Base-by-base conservation (phyloP, 2,113 vertebrate genomes). In the Cyprinodon brontotheroides region DNA sequence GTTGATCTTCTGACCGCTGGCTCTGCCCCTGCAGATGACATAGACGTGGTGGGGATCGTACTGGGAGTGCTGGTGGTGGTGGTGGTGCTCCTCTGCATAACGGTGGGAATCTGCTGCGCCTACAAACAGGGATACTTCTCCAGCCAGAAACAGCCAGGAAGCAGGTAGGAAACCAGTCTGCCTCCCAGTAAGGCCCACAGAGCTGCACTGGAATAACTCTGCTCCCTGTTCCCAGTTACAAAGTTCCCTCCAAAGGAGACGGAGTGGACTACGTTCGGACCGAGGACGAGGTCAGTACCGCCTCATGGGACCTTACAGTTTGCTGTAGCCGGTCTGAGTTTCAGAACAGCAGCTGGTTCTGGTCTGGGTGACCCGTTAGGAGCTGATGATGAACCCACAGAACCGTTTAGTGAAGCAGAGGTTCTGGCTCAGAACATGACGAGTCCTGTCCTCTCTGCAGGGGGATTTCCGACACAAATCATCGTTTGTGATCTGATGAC, bases 401-500 rank as follows among this genome's bases (percentile, higher is more conserved):
- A 29, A 29, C 29, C 29, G 29, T 29, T 29, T 29, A 29, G 29
- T 29, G 29, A 29, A 29, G 29, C 29, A 29, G 29, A 29, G 29
- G 29, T 29, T 29, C 29, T 29, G 29, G 29, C 29, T 29, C 29
- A 29, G 29, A 29, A 29, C 29, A 29, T 29, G 29, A 29, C 29
- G 1, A 29, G 29, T 29, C 29, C 29, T 15, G 0, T 50, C 11
- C 41, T 75, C 36, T 29, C 92, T 92, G 59, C 93, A 99, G 98
- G 98, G 97, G 0, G 96, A 99, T 92, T 99, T 99, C 94, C 95
- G 97, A 87, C 97, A 99, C 93, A 99, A 99, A 91, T 99, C 97
- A 1, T 99, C 98, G 0, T 99, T 99, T n/a, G 96, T 99, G 91
- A 98, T 99, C 87, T 99, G 93, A 96, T 67, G 72, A 77, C 37